Evolutionary conservation across 2,888 invertebrate genomes (phyloP).

Genomic region (Notocelia uddmanniana): DNA sequence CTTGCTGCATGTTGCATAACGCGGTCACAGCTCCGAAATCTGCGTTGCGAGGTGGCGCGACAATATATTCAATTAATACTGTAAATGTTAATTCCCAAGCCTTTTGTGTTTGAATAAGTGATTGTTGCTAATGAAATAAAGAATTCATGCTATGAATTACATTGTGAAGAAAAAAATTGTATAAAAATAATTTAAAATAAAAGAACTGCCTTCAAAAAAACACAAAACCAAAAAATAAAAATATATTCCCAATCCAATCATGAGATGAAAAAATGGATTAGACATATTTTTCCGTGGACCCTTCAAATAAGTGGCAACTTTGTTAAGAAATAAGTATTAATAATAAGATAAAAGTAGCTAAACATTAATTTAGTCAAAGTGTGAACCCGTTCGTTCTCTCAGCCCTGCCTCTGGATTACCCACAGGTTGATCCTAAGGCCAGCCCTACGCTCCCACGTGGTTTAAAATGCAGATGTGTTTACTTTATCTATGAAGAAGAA

Average conservation of each 20-base stretch:
- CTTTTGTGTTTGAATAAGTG: constrained; percentile 53
- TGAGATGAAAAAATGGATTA: too few relatives aligned
- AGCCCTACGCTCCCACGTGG: constrained; percentile 42
- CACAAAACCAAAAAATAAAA: too few relatives aligned
- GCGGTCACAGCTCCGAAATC: constrained; percentile 41
- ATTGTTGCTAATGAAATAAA: constrained; percentile 28
- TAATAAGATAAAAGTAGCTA: too few relatives aligned
- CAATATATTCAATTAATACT: constrained; percentile 70
- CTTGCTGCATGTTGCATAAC: constrained; percentile 19
- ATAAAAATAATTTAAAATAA: too few relatives aligned
- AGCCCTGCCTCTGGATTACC: background rate
- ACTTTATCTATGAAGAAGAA: constrained; percentile 2
- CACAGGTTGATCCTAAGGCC: constrained; percentile 39
- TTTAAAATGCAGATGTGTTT: constrained; percentile 43
- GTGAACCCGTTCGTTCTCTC: background rate
- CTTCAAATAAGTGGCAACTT: too few relatives aligned
- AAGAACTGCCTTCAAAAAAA: too few relatives aligned
- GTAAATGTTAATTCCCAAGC: constrained; percentile 63
- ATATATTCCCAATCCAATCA: too few relatives aligned
- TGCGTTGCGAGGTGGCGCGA: constrained; percentile 53
- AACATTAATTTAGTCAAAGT: too few relatives aligned
- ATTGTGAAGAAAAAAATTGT: background rate
- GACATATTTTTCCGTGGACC: too few relatives aligned
- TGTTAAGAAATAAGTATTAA: too few relatives aligned
- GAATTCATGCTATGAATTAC: constrained; percentile 18